Evolutionary conservation across 2,888 invertebrate genomes (phyloP), one percentile per base, ranked within the genome.

Genomic region (Pteria penguin): DNA sequence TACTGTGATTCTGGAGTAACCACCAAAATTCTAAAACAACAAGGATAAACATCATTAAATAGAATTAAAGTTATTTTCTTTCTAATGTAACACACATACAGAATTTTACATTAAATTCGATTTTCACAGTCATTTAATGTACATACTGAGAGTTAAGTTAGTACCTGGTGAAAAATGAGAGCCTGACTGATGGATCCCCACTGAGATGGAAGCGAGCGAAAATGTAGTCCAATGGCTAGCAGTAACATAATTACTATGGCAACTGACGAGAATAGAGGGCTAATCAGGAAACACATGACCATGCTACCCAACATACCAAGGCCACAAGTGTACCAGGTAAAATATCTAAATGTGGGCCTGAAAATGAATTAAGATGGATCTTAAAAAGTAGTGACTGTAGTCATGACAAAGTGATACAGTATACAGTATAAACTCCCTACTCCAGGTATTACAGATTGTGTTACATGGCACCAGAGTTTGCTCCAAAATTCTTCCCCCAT

Each of bases 151-250:
- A n/a, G n/a, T n/a, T n/a, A n/a, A n/a, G n/a, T n/a, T n/a, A n/a
- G n/a, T 45, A 95, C 97, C 94, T 98, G 98, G 91, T 99, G 99
- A 93, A 99, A 99, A 91, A 99, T 98, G 27, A 99, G 94, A n/a
- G 99, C 98, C 93, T 99, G 99, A 24, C 98, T 97, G 85, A 99
- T 97, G 70, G 97, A 98, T 36, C 99, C 99, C 98, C 99, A 99
- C 82, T 94, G 94, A 22, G 96, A 96, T 33, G 96, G 96, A 0
- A 98, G 97, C 0, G 97, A 97, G 31, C 93, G 91, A 83, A 93
- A 92, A 93, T 99, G 99, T 78, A 99, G 93, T 33, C 96, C 95
- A 82, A 98, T 95, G 76, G 99, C 96, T 72, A 99, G 95, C 69
- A 99, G 93, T 78, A 96, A 93, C 86, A 97, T 93, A 90, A 97